Evolutionary conservation across 2,888 invertebrate genomes (phyloP).

Genomic region (Marronus borbonicus): DNA sequence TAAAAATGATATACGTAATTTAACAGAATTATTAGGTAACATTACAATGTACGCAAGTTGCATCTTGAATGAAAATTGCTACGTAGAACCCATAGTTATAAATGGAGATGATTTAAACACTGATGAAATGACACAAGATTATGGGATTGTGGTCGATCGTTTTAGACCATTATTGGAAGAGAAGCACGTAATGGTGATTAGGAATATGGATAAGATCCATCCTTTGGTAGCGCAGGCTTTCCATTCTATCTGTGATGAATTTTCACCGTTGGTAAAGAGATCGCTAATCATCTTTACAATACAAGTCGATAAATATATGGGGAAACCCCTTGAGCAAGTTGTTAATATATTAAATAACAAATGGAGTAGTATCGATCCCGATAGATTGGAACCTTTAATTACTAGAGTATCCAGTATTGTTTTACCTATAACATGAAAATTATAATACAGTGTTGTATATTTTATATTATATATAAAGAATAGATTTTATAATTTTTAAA

Average conservation of each 20-base stretch:
- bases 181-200: constrained; percentile 65
- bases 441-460: not conserved
- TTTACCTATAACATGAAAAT: constrained; percentile 59
- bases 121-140: constrained; percentile 61
- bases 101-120: constrained; percentile 62
- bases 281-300: constrained; percentile 71
- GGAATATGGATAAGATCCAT: constrained; percentile 65
- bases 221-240: constrained; percentile 71
- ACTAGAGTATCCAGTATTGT: constrained; percentile 69
- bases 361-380: constrained; percentile 67
- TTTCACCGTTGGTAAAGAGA: constrained; percentile 69
- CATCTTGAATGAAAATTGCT: constrained; percentile 59
- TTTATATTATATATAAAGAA: constrained; percentile 15
- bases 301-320: constrained; percentile 61
- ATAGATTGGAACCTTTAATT: constrained; percentile 70
- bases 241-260: constrained; percentile 75
- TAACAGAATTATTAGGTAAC: constrained; percentile 62
- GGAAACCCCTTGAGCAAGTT: constrained; percentile 60
- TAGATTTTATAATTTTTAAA: constrained; percentile 32
- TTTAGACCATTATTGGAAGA: constrained; percentile 60
- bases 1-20: constrained; percentile 59
- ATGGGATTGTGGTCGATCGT: constrained; percentile 62
- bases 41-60: constrained; percentile 64
- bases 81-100: constrained; percentile 59
- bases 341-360: constrained; percentile 65